phyloP scores from a whole-genome alignment of 2,888 invertebrate species.

The Griposia aprilina region DNA sequence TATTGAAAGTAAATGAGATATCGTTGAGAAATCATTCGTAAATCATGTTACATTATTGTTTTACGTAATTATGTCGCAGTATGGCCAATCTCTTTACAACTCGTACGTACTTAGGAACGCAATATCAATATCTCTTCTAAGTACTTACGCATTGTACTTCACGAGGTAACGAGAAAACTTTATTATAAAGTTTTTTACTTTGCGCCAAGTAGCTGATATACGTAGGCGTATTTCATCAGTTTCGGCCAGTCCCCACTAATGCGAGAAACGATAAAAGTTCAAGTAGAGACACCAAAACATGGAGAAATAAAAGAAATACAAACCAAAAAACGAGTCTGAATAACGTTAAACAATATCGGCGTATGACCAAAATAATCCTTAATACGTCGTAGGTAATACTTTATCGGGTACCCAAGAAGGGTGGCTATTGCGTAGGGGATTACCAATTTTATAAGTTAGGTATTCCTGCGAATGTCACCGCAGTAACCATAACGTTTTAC shows the following conservation, averaged over 20 bases:
- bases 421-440: constrained; percentile 77
- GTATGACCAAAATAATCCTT: constrained; percentile 78
- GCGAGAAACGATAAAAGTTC: constrained; percentile 44
- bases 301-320: constrained; percentile 67
- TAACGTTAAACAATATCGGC: constrained; percentile 76
- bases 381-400: constrained; percentile 79
- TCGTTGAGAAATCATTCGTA: constrained; percentile 27
- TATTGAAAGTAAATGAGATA: constrained; percentile 14
- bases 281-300: constrained; percentile 51
- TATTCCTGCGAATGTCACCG: constrained; percentile 87
- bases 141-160: constrained; percentile 64
- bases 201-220: constrained; percentile 34
- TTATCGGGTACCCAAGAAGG: constrained; percentile 78
- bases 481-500: constrained; percentile 89
- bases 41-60: constrained; percentile 46
- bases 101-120: constrained; percentile 63
- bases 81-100: constrained; percentile 45
- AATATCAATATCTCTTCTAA: constrained; percentile 68
- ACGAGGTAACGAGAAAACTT: constrained; percentile 69
- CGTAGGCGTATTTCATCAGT: constrained; percentile 25
- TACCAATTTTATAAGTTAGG: constrained; percentile 89
- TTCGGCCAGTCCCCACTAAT: constrained; percentile 28
- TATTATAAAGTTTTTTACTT: constrained; percentile 63
- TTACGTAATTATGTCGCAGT: constrained; percentile 50
- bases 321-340: constrained; percentile 69